A percentile compares a stretch with the other conserved stretches of the same genome.
Conservation (phyloP, 2,113 vertebrate genomes). For the Cryptomyrus ogoouensis region DNA sequence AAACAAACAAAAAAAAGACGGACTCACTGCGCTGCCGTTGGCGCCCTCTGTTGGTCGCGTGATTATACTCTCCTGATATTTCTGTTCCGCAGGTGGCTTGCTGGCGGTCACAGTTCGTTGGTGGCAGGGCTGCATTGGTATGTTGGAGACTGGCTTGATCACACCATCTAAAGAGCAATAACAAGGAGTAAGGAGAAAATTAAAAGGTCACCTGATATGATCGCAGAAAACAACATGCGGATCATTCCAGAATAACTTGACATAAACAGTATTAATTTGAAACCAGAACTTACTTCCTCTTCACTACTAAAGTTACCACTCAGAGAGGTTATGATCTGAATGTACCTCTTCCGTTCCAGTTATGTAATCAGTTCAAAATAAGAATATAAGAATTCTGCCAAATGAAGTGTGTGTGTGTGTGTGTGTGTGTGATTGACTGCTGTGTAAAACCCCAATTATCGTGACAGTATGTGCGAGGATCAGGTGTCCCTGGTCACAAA, state of each 20-base stretch:
- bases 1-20: background rate
- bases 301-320: background rate
- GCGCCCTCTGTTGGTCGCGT: constrained; percentile 46
- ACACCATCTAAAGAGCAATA: constrained; percentile 42
- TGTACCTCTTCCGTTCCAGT: background rate
- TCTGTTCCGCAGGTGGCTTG: constrained; percentile 34
- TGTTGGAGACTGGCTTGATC: constrained; percentile 31
- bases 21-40: constrained; percentile 39
- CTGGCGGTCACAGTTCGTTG: constrained; percentile 10
- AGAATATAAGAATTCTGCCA: background rate
- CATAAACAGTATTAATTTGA: background rate
- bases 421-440: background rate
- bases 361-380: background rate
- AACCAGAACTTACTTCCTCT: background rate
- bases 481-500: background rate
- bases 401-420: background rate
- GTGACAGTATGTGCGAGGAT: background rate
- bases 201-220: background rate
- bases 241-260: constrained; percentile 6
- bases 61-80: constrained; percentile 28
- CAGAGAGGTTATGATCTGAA: background rate
- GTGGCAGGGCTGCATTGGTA: constrained; percentile 28
- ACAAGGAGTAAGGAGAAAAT: background rate
- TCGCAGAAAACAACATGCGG: background rate
- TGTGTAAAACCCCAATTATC: background rate